Evolutionary conservation across 2,888 invertebrate species (phyloP).

Genomic region (Galerucella pusilla): DNA sequence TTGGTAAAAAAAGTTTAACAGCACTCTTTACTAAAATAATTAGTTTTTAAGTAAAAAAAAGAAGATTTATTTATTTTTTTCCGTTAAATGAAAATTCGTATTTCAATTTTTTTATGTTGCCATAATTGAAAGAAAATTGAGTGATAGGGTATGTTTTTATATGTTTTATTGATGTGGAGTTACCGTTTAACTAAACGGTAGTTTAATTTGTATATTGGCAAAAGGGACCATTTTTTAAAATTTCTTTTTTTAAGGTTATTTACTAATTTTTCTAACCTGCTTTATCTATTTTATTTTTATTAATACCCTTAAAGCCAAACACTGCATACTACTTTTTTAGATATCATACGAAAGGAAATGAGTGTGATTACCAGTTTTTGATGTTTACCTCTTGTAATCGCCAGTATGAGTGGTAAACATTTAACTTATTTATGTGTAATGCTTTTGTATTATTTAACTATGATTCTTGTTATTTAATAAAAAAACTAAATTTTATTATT

Average conservation of each 20-base stretch:
- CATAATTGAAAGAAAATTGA: slow-evolving; percentile 29
- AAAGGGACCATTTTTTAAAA: slow-evolving; percentile 61
- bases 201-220: slow-evolving; percentile 56
- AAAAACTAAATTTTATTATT: slow-evolving; percentile 65
- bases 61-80: slow-evolving; percentile 30
- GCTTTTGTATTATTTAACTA: slow-evolving; percentile 65
- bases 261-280: slow-evolving; percentile 58
- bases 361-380: slow-evolving; percentile 59
- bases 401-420: slow-evolving; percentile 59
- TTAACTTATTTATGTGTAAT: slow-evolving; percentile 57
- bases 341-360: slow-evolving; percentile 38
- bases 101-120: slow-evolving; percentile 30
- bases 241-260: slow-evolving; percentile 53
- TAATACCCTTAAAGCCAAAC: slow-evolving; percentile 32
- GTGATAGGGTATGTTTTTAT: slow-evolving; percentile 47
- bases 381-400: slow-evolving; percentile 59
- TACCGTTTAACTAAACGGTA: slow-evolving; percentile 46
- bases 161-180: slow-evolving; percentile 50
- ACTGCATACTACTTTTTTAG: slow-evolving; percentile 34
- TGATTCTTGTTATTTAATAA: slow-evolving; percentile 64
- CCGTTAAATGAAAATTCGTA: slow-evolving; percentile 15
- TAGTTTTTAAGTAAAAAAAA: slow-evolving; percentile 23
- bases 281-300: slow-evolving; percentile 42
- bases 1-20: slow-evolving; percentile 30
- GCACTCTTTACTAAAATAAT: slow-evolving; percentile 24